Evolutionary conservation across 1,140 invertebrate species (phyloP), one percentile per base, ranked within the genome.

Genomic region (Druon quercuslanigerum): DNA sequence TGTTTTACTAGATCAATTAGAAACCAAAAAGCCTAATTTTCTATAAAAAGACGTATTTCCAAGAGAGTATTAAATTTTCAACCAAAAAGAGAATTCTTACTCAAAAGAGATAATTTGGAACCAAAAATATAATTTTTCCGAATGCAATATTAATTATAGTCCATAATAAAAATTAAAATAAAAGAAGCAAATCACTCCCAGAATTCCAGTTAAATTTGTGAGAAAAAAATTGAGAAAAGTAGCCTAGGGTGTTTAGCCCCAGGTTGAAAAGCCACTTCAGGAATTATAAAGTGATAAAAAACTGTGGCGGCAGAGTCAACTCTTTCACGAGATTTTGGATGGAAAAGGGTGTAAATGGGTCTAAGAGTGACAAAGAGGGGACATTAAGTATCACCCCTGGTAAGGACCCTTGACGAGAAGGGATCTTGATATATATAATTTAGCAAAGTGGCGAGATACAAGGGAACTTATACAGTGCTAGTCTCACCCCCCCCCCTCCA

Each of bases 351-450:
- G 16, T 11, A 52, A 74, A 60, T 46, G 60, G 25, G 20, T 66
- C 60, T 66, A 57, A 60, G 50, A 73, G 71, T 25, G 52, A 73
- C 17, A 20, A 46, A 51, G 76, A 76, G 73, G 77, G 81, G 81
- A 79, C 85, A 87, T 87, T 87, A 87, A 87, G 79, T 81, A 82
- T 76, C 40, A 9, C 60, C 84, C 84, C 81, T 78, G 79, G 80
- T 79, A 86, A 87, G 83, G 85, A 80, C 87, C 60, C 60, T 66
- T 66, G 60, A 66, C 60, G 79, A 83, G 84, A 88, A 86, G 84
- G 86, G 82, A 79, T 80, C 82, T 83, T 87, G 88, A 90, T 90
- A 88, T 89, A 90, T 90, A 90, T 90, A 90, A 90, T 90, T 90
- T 90, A 88, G 85, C 85, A 87, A 89, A 90, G 88, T 90, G 88